Evolutionary conservation across 53 echinoderm and acorn worm species (phyloP), one percentile per base, ranked within the genome.

Genomic region (Pentamera pediparva): DNA sequence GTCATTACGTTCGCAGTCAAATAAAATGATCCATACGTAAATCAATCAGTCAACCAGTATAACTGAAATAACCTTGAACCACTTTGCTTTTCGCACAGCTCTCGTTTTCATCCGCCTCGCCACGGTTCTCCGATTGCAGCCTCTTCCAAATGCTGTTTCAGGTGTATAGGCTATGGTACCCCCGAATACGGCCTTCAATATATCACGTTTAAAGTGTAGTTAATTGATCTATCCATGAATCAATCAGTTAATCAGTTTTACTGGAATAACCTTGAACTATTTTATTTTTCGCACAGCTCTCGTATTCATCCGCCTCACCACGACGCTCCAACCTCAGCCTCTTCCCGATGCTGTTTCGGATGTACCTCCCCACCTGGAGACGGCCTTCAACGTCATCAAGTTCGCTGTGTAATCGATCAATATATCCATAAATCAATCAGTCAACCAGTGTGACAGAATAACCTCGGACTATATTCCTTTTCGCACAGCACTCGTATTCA

Each of bases 291-390:
- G 5, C 17, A 5, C 45, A 92, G 93, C 38, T 92, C 0, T 92
- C 93, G 6, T 92, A 92, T 35, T 89, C 89, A 3, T 83, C 93
- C 37, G 93, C 93, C 2, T 92, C 93, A 0, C 93, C 93, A 5
- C 79, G 80, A 39, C 78, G 89, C 39, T 92, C 93, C 3, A 84
- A 92, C 27, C 69, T 89, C 3, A 63, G 82, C 9, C 75, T 89
- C 37, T 92, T 89, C 35, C 89, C 86, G 0, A 86, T 83, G 62
- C 84, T 92, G 53, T 92, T 92, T 39, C 55, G 93, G n/a, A 83
- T 84, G 56, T 92, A 86, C 39, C 93, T 89, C 0, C 86, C 93
- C n/a, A n/a, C n/a, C n/a, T n/a, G 0, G 93, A 92, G 57, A 89
- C 82, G 0, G 86, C 86, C 36, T 89, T 92, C 70, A 92, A 92